Percentiles rank a stretch among this genome's conserved stretches.
Evolutionary conservation across 2,113 vertebrate genomes (phyloP).

Genomic region (Mobula hypostoma): DNA sequence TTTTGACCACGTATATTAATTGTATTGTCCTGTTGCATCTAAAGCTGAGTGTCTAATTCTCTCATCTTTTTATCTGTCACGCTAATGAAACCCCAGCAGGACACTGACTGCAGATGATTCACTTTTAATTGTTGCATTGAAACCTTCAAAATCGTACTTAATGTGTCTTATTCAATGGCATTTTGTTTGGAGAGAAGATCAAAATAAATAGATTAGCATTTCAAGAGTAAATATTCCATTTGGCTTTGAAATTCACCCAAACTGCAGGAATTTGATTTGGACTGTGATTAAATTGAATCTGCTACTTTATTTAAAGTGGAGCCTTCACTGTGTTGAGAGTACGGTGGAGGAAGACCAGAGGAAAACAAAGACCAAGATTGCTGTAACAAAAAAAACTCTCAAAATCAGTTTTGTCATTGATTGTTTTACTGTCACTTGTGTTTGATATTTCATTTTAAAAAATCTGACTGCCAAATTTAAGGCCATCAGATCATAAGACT

Average conservation of each 20-base stretch:
- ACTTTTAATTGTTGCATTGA: slow-evolving; percentile 13
- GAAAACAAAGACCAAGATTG: neutral
- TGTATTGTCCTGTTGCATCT: neutral
- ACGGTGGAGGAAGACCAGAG: neutral
- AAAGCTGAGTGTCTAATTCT: neutral
- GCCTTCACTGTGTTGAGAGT: neutral
- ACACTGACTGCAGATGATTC: neutral
- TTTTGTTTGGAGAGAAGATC: neutral
- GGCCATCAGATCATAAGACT: no score
- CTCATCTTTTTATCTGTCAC: neutral
- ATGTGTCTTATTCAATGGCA: slow-evolving; percentile 11
- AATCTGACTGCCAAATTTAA: neutral
- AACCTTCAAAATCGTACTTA: neutral
- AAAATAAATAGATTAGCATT: slow-evolving; percentile 29
- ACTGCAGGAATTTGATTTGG: neutral
- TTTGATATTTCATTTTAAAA: no score
- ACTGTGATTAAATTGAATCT: neutral
- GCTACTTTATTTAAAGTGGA: neutral
- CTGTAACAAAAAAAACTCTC: neutral
- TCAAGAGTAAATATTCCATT: neutral
- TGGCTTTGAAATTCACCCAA: neutral
- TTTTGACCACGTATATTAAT: neutral
- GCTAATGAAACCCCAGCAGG: slow-evolving; percentile 18
- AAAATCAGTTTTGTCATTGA: neutral
- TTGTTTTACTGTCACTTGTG: neutral